Evolutionary conservation across 2,113 vertebrate genomes (phyloP), one percentile per base, ranked within the genome.

Genomic region (Stomatorhinus ivindoensis): DNA sequence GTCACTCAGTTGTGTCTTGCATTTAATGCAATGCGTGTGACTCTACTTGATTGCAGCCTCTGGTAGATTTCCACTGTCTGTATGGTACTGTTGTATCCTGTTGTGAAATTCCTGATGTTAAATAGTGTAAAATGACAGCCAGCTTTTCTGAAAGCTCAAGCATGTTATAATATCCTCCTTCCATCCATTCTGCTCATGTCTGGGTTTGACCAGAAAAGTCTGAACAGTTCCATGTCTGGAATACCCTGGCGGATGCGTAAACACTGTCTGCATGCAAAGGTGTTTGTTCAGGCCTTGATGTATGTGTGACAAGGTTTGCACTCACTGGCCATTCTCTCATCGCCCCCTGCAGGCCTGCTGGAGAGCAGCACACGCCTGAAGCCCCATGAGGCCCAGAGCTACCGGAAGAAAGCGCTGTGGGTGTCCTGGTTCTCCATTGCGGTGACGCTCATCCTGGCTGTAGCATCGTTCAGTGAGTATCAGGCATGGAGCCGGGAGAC

Each of bases 331-430:
- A 17, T 87, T 6, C 48, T 51, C 31, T 53, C n/a, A n/a, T 8
- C n/a, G 1, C 44, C 39, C 80, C 92, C 92, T 86, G 92, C 95
- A 99, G 98, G 97, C 95, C 97, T 99, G 88, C 96, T 99, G 95
- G 98, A 99, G 95, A 99, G 98, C 97, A 99, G 98, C 92, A 97
- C 97, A 92, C 97, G 97, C 19, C 97, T 99, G 92, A 99, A 99
- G 94, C 98, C 98, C 87, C 98, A 99, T 0, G 98, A 99, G 96
- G 98, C 98, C n/a, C 98, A 99, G 94, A 98, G 95, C 92, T 99
- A 99, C 95, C 96, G 98, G 91, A 99, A 97, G 96, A 99, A 99
- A 94, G 98, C 98, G 0, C 93, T 99, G 93, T 99, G 97, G 97
- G 97, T 99, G 92, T 99, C 98, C 90, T 98, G 97, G 98, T 94